Evolutionary conservation across 2,797 vertebrate species (phyloP).

Genomic region (Cheracebus regulus): DNA sequence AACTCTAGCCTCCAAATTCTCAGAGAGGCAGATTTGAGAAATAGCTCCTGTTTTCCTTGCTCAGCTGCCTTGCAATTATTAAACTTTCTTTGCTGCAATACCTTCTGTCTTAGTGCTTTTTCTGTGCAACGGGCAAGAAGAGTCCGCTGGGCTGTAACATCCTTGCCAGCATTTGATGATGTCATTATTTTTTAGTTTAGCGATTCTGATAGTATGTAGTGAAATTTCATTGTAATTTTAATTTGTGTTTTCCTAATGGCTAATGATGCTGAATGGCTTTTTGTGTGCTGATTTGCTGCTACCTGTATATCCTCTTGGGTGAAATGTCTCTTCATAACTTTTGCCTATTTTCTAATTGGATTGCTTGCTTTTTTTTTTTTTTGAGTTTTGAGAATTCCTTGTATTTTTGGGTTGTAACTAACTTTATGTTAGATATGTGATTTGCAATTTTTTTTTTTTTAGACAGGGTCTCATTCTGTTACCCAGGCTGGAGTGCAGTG

Average conservation of each 20-base stretch:
- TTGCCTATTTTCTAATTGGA: neutral
- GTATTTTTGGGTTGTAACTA: neutral
- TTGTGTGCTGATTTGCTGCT: neutral
- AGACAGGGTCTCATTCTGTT: no score
- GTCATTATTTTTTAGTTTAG: neutral
- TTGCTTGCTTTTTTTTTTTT: neutral
- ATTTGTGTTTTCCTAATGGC: neutral
- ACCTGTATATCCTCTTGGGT: neutral
- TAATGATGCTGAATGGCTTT: neutral
- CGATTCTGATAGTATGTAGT: neutral
- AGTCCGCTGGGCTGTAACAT: neutral
- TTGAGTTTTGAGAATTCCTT: neutral
- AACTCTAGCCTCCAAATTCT: no score
- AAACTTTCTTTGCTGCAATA: no score
- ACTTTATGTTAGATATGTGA: neutral
- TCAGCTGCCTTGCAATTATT: no score
- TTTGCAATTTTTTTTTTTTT: neutral
- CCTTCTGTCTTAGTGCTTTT: no score
- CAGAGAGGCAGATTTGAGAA: no score
- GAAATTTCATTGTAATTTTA: neutral
- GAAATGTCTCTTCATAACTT: neutral
- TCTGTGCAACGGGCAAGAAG: no score
- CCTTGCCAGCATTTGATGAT: neutral
- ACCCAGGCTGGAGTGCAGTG: no score
- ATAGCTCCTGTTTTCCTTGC: no score